Evolutionary conservation across 2,113 vertebrate species (phyloP), one percentile per base, ranked within the genome.

Genomic region (Cyanoliseus patagonus): DNA sequence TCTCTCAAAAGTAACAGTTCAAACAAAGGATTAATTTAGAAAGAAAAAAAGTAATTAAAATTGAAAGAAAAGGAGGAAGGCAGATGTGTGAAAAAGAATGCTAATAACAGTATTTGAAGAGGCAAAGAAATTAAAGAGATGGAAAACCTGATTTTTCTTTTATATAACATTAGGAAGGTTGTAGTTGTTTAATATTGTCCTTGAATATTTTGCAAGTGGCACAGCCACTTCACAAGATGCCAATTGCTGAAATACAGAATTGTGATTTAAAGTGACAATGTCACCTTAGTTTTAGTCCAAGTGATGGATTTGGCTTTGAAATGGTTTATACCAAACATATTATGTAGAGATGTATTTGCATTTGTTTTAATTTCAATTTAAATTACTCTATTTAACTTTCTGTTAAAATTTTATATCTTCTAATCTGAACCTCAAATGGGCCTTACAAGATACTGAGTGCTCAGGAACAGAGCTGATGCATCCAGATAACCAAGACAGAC

Each of bases 1-100:
- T 24, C 31, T 90, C 87, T 92, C 80, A 95, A 91, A 95, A 94
- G 78, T 87, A 96, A 44, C 25, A 76, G 83, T 96, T 96, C 87
- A 96, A 97, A 95, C 95, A 95, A 94, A 96, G 87, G 93, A 96
- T 96, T 95, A 94, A 95, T 93, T 94, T 92, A 83, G 87, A 80
- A 93, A 85, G 47, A 35, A 92, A 86, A 91, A 93, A 77, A 64
- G 91, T 59, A 87, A 92, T 92, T 95, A 91, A 88, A 90, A 82
- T 62, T 17, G 49, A 94, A 92, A 96, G 67, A 79, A 88, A 72
- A 64, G n/a, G 33, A 83, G 72, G 61, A 83, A 83, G 8, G 39
- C 86, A 52, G 33, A 67, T 86, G 42, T 82, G 39, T 83, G 68
- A 66, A 92, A 92, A 93, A 55, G 33, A 86, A 90, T 74, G 70